These are phyloP conservation scores for Cassiopea xamachana DNA, from an alignment of 30 jellyfish, hydroid and myxozoan species.

Conservation along the genomic window DNA sequence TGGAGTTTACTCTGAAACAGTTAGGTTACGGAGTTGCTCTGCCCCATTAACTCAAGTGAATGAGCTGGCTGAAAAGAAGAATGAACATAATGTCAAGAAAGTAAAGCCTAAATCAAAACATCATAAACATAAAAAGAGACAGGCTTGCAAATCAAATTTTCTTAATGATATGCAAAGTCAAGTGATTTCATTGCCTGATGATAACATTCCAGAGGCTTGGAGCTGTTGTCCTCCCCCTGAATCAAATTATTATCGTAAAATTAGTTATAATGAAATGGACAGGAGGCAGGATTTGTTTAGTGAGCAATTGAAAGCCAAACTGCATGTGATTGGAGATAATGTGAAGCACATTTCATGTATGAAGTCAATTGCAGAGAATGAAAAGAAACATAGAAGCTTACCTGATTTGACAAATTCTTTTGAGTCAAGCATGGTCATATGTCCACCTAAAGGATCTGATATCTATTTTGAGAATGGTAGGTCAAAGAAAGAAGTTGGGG, in stretches of 20 bases:
- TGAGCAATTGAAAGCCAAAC: slow-evolving; percentile 86
- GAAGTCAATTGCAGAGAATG: not conserved
- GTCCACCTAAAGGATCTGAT: not conserved
- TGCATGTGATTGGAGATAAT: slow-evolving; percentile 44
- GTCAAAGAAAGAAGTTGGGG: too few species aligned
- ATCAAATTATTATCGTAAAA: slow-evolving; percentile 59
- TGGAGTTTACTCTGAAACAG: slow-evolving; percentile 16
- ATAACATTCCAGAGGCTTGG: slow-evolving; percentile 67
- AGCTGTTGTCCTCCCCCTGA: slow-evolving; percentile 81
- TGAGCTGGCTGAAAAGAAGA: not conserved
- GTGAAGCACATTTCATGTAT: slow-evolving; percentile 38
- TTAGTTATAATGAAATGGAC: slow-evolving; percentile 78
- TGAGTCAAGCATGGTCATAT: slow-evolving; percentile 60
- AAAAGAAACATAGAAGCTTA: not conserved
- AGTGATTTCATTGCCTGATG: not conserved
- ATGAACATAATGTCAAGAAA: not conserved
- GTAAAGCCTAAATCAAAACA: not conserved
- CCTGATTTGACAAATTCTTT: slow-evolving; percentile 45
- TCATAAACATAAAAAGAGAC: not conserved
- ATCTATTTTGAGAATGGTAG: not conserved
- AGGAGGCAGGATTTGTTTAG: slow-evolving; percentile 74
- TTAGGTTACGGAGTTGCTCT: not conserved
- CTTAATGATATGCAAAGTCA: not conserved
- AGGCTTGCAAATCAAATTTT: not conserved
- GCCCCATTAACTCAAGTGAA: slow-evolving; percentile 14